These are phyloP conservation scores for Ephialtes manifestator DNA, from an alignment of 2,888 invertebrate genomes.

Conservation along the genomic window DNA sequence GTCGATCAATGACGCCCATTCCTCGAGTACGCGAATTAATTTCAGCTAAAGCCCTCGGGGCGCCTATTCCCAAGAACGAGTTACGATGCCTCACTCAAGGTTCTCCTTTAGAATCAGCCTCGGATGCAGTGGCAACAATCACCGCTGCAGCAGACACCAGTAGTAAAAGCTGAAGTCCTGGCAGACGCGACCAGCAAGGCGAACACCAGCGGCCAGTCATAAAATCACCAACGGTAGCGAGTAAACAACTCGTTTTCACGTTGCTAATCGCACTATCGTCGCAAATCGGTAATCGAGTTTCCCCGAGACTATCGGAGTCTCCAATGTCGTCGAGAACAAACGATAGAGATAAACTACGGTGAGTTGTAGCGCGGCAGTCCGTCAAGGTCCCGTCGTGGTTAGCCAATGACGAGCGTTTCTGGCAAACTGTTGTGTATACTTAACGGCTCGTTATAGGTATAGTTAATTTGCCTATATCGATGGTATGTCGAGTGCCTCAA, in stretches of 20 bases:
- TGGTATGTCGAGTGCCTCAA: neutral
- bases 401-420: conserved; percentile 43
- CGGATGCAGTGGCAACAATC: conserved; percentile 52
- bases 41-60: conserved; percentile 49
- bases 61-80: conserved; percentile 43
- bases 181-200: neutral
- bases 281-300: conserved; percentile 40
- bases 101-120: conserved; percentile 7
- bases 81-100: conserved; percentile 48
- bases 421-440: conserved; percentile 15
- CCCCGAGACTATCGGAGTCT: conserved; percentile 29
- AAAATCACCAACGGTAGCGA: neutral
- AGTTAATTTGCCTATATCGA: conserved; percentile 42
- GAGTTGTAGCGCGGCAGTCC: conserved; percentile 39
- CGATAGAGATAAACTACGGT: neutral
- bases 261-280: conserved; percentile 17
- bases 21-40: conserved; percentile 57
- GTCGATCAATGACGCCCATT: conserved; percentile 9
- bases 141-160: conserved; percentile 43
- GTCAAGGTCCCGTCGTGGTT: conserved; percentile 61
- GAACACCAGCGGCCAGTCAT: neutral
- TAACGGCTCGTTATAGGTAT: neutral
- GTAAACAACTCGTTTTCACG: conserved; percentile 20
- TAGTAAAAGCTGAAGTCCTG: neutral
- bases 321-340: conserved; percentile 42